A percentile compares a stretch with the other conserved stretches of the same genome.
These are phyloP conservation scores for Clytia hemisphaerica DNA, from an alignment of 30 jellyfish, hydroid and myxozoan genomes.

Conservation along the genomic window DNA sequence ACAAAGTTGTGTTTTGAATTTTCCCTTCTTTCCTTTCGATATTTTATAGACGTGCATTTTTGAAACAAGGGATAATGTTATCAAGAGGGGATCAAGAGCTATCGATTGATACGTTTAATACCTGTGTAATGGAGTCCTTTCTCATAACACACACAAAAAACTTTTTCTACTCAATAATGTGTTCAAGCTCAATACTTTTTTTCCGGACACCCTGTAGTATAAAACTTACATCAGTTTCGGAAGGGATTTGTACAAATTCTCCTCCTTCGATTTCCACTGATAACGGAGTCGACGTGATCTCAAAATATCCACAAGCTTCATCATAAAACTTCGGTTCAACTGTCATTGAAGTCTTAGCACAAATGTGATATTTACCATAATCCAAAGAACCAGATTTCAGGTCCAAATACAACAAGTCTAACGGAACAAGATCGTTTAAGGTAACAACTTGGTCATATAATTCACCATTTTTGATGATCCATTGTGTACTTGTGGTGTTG, in stretches of 20 bases:
- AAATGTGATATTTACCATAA: not conserved
- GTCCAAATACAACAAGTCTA: not conserved
- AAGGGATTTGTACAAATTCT: not conserved
- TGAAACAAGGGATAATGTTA: no score
- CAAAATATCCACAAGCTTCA: not conserved
- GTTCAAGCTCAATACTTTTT: no score
- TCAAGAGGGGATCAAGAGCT: no score
- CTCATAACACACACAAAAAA: no score
- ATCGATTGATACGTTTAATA: no score
- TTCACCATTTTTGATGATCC: conserved; percentile 7
- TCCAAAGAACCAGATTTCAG: not conserved
- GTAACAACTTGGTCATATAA: not conserved
- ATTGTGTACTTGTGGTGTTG: not conserved
- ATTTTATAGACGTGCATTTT: no score
- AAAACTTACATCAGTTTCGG: no score
- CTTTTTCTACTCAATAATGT: no score
- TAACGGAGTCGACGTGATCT: not conserved
- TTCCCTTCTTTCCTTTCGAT: no score
- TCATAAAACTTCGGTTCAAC: not conserved
- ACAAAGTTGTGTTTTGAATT: no score
- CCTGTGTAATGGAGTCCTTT: no score
- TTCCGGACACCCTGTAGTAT: no score
- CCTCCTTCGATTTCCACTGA: conserved; percentile 4
- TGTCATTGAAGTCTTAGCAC: not conserved
- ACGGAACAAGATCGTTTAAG: not conserved